Base-by-base conservation (phyloP, 1,140 invertebrate species). In the Aethina tumida region DNA sequence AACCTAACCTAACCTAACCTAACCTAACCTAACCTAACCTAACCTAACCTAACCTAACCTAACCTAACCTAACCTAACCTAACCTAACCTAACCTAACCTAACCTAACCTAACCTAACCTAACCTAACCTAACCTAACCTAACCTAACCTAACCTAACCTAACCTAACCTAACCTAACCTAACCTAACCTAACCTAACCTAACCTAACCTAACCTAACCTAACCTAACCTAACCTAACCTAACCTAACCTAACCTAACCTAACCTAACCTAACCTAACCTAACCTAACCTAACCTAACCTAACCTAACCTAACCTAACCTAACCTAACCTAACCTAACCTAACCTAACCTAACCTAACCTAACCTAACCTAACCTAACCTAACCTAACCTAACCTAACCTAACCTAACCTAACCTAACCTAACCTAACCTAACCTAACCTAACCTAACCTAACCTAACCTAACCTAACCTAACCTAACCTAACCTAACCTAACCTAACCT, bases 21-120 rank as follows among this genome's bases (percentile, higher is more conserved):
- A 40, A 9, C 38, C 22, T 14, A 40, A 9, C 29, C 14, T 14
- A 33, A 9, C 30, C 15, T 20, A 17, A 18, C 15, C 36, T 31
- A 31, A 31, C 36, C 36, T 31, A 31, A 31, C 26, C 27, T 20
- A 19, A 31, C 15, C 36, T 20, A 19, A 21, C 26, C 26, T 20
- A 31, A 39, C 27, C 36, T 39, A 31, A 39, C 36, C 26, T 21
- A 24, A 35, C 9, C 33, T 21, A 5, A 35, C 21, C 33, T 21
- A 24, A 35, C 21, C 33, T 33, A 37, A 30, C 35, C 35, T 37
- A 30, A 37, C 35, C 35, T 37, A 30, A 37, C 35, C 35, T 37
- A 30, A 37, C n/a, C n/a, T n/a, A n/a, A n/a, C n/a, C n/a, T n/a
- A n/a, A n/a, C n/a, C 35, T 25, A 28, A 30, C 27, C 35, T 25